These are phyloP conservation scores for Melanotaenia nigrans DNA, from an alignment of 2,797 vertebrate genomes.

Conservation along the genomic window DNA sequence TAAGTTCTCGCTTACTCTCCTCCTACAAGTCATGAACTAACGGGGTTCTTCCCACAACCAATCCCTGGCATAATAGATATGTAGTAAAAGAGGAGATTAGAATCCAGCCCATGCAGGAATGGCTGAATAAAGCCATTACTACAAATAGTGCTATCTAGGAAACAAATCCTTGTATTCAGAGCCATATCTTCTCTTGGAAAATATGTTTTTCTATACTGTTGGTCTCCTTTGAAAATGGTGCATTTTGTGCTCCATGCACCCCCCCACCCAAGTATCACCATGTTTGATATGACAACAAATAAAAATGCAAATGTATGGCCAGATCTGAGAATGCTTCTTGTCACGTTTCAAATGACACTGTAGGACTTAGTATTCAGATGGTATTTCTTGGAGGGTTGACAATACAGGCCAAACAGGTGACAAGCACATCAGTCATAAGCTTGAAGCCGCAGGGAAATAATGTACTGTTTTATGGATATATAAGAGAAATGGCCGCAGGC, in stretches of 20 bases:
- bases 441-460: slow-evolving; percentile 67
- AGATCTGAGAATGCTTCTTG: slow-evolving; percentile 41
- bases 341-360: slow-evolving; percentile 37
- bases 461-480: slow-evolving; percentile 77
- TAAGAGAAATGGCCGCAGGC: slow-evolving; percentile 77
- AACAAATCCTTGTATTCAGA: slow-evolving; percentile 54
- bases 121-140: slow-evolving; percentile 53
- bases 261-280: background rate
- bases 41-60: slow-evolving; percentile 49
- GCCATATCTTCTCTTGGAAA: slow-evolving; percentile 32
- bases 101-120: slow-evolving; percentile 51
- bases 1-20: slow-evolving; percentile 65
- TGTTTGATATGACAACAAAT: slow-evolving; percentile 53
- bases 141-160: slow-evolving; percentile 57
- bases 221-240: slow-evolving; percentile 26
- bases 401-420: slow-evolving; percentile 65
- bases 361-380: slow-evolving; percentile 51
- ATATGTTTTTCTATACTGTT: slow-evolving; percentile 33
- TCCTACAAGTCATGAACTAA: slow-evolving; percentile 53
- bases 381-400: slow-evolving; percentile 50
- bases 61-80: slow-evolving; percentile 55
- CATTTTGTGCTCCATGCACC: slow-evolving; percentile 20
- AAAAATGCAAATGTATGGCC: slow-evolving; percentile 49
- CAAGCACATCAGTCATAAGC: slow-evolving; percentile 70
- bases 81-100: slow-evolving; percentile 54